Conservation (phyloP, 1,140 invertebrate species). For the Neotoxoptera formosana region DNA sequence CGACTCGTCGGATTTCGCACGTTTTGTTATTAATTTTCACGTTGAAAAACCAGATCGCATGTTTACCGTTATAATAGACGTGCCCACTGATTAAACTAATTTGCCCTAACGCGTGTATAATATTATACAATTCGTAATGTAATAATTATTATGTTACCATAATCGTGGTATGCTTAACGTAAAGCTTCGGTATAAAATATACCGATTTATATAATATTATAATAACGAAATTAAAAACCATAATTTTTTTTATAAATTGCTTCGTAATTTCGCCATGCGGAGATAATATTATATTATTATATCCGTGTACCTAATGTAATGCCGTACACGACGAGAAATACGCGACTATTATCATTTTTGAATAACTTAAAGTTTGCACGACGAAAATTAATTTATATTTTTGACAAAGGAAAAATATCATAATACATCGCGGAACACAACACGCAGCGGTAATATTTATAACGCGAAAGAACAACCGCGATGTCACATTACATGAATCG, state of each 20-base stretch:
- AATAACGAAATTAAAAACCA: neutral
- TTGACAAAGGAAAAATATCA: neutral
- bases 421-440: neutral
- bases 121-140: neutral
- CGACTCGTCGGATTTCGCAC: neutral
- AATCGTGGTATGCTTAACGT: neutral
- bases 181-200: neutral
- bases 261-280: neutral
- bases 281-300: neutral
- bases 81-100: neutral
- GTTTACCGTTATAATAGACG: neutral
- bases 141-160: neutral
- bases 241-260: slow-evolving; percentile 7
- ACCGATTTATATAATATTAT: neutral
- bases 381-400: slow-evolving; percentile 3
- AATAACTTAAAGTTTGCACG: neutral
- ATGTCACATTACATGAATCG: neutral
- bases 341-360: neutral
- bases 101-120: neutral
- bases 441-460: neutral
- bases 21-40: neutral
- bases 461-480: neutral
- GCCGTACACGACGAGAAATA: neutral
- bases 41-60: slow-evolving; percentile 9
- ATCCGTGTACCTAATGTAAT: neutral